Percentiles rank a stretch among this genome's conserved stretches.
phyloP scores from a whole-genome alignment of 2,113 vertebrate species.

The Macaca mulatta region DNA sequence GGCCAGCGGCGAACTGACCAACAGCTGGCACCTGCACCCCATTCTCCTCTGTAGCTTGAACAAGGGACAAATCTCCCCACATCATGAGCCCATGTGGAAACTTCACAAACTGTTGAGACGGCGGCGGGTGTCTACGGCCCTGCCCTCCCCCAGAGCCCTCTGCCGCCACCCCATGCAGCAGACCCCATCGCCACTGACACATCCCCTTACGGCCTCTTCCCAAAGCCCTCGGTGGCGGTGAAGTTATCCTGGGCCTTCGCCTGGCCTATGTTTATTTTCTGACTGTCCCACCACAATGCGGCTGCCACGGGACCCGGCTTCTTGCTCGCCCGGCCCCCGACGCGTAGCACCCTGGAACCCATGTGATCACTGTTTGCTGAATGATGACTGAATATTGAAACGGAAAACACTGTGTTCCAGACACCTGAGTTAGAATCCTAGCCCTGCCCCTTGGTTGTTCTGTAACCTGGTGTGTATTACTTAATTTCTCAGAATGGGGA shows the following conservation, averaged over 20 bases:
- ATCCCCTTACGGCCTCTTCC: rapidly evolving
- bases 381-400: rapidly evolving
- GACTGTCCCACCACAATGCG: background rate
- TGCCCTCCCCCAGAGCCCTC: rapidly evolving
- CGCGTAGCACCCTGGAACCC: rapidly evolving
- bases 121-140: rapidly evolving
- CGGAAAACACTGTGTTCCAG: rapidly evolving
- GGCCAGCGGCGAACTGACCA: background rate
- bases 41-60: rapidly evolving
- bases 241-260: rapidly evolving
- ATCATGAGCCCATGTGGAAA: rapidly evolving
- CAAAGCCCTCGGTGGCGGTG: rapidly evolving
- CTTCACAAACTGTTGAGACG: rapidly evolving
- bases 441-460: rapidly evolving
- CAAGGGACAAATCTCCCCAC: rapidly evolving
- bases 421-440: rapidly evolving
- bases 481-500: rapidly evolving
- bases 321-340: rapidly evolving
- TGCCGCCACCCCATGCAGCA: rapidly evolving
- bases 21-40: rapidly evolving
- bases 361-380: rapidly evolving
- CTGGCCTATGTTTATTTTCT: rapidly evolving
- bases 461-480: rapidly evolving
- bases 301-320: background rate
- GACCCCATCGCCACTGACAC: rapidly evolving